These are phyloP conservation scores for Lycaon pictus DNA, from an alignment of 2,113 vertebrate genomes.

Conservation along the genomic window DNA sequence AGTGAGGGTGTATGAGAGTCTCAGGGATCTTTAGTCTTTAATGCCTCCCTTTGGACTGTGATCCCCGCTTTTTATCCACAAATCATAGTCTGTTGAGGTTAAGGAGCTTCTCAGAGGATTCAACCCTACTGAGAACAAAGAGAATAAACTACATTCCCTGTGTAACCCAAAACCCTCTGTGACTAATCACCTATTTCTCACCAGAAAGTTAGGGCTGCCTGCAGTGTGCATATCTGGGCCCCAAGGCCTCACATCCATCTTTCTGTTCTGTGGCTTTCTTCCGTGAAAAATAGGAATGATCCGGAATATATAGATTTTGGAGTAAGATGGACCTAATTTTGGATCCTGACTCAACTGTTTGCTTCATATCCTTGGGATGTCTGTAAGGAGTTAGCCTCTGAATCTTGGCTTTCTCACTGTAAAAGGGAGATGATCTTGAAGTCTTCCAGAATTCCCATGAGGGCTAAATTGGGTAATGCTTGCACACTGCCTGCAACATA, in stretches of 20 bases:
- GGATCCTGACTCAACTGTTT: background rate
- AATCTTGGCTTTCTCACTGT: background rate
- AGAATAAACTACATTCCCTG: background rate
- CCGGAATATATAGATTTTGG: background rate
- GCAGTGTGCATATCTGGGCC: background rate
- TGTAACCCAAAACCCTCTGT: background rate
- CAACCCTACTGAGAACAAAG: background rate
- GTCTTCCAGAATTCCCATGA: background rate
- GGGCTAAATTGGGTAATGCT: background rate
- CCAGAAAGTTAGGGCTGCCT: background rate
- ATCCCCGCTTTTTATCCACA: background rate
- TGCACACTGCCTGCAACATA: background rate
- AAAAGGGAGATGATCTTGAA: background rate
- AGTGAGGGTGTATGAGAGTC: background rate
- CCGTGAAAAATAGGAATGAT: background rate
- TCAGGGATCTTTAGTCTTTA: background rate
- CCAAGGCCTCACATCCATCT: fast-evolving
- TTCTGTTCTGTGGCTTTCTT: background rate
- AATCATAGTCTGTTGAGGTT: background rate
- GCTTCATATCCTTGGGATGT: background rate
- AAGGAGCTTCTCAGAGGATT: background rate
- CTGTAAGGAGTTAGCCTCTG: background rate
- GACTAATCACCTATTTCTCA: background rate
- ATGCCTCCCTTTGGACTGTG: background rate
- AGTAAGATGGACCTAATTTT: background rate